Evolutionary conservation across 2,888 invertebrate genomes (phyloP), one percentile per base, ranked within the genome.

Genomic region (Heliconius cydno): DNA sequence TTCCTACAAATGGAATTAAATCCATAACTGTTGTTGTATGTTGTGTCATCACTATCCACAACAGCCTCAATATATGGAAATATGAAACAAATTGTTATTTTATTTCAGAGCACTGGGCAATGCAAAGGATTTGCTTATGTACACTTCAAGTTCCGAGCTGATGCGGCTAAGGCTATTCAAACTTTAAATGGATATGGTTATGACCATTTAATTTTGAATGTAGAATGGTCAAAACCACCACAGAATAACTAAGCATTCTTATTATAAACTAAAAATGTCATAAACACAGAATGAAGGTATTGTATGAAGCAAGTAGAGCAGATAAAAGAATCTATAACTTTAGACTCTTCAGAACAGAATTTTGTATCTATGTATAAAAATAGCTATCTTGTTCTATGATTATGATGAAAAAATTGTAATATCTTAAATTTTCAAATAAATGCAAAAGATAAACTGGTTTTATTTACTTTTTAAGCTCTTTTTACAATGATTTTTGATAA

Each of bases 101-200:
- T 13, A 28, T 91, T 95, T 84, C 92, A 95, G 95, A 96, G 96
- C 81, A 97, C 97, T 84, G 98, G 98, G 15, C 95, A 96, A n/a
- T 98, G 98, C 93, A 98, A 99, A 96, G 99, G 99, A 81, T 99
- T 99, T 94, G 99, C 99, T 22, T 99, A 99, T 91, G 98, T 99
- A 81, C 99, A 99, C 88, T 99, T 98, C 94, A 98, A 98, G 91
- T 97, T 97, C 86, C 96, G 97, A 86, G 97, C 97, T 86, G 98
- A 99, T 93, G 99, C 99, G 68, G 98, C 98, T 7, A 97, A 97
- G 86, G 99, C 99, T 79, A 99, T 99, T 88, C 96, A 96, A 81
- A 96, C 96, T 77, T 96, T 99, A 22, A 97, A 99, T 88, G 99
- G 99, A 0, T 98, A 98, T 90, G 99, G 99, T 82, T 99, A 99